These are phyloP conservation scores for Cassiopea andromeda DNA, from an alignment of 30 jellyfish, hydroid and myxozoan species.

Conservation along the genomic window DNA sequence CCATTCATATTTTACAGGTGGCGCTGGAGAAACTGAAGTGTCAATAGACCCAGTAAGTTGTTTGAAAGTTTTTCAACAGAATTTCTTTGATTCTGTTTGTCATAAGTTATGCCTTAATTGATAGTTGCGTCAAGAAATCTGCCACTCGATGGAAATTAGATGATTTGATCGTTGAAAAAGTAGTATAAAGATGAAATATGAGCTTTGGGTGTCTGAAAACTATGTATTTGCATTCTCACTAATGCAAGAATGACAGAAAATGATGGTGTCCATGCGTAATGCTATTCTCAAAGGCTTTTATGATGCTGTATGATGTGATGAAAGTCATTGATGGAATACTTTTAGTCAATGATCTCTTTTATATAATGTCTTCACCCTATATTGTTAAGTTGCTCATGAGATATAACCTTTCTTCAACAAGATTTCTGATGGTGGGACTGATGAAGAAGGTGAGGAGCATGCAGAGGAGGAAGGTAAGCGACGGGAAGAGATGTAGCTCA, in stretches of 20 bases:
- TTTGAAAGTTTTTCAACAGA: background rate
- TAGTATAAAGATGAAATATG: too few relatives aligned
- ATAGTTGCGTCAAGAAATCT: too few relatives aligned
- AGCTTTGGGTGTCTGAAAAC: too few relatives aligned
- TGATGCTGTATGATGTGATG: too few relatives aligned
- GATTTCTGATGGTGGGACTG: background rate
- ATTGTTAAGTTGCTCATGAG: background rate
- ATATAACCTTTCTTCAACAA: background rate
- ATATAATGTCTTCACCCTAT: background rate
- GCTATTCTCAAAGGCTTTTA: too few relatives aligned
- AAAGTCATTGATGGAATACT: background rate
- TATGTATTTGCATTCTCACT: too few relatives aligned
- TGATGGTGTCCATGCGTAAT: too few relatives aligned
- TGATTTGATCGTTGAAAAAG: too few relatives aligned
- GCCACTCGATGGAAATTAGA: too few relatives aligned
- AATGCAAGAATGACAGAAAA: too few relatives aligned
- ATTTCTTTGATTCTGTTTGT: background rate
- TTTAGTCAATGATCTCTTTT: background rate
- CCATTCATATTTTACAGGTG: background rate
- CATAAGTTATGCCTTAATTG: background rate
- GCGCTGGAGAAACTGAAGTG: background rate
- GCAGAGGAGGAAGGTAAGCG: slow-evolving; percentile 5
- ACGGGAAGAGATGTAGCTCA: background rate
- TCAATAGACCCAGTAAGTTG: background rate
- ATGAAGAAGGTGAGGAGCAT: background rate